A percentile compares a stretch with the other conserved stretches of the same genome.
Conservation (phyloP, 2,888 invertebrate genomes). For the Isoperla grammatica region DNA sequence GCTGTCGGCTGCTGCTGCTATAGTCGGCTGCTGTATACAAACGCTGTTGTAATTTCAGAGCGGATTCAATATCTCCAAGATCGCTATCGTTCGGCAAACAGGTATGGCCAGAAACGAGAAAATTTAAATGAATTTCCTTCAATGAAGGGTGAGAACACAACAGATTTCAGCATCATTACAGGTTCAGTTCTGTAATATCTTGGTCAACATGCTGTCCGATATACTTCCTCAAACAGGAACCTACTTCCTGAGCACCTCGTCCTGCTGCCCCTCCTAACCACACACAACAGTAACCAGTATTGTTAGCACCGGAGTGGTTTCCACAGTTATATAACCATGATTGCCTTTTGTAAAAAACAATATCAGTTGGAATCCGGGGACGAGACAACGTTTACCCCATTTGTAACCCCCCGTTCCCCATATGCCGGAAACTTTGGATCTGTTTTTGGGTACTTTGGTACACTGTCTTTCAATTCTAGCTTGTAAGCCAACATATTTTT, state of each 20-base stretch:
- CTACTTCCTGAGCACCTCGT: constrained; percentile 35
- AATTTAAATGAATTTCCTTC: not conserved
- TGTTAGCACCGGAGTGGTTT: constrained; percentile 30
- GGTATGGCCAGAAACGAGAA: constrained; percentile 1
- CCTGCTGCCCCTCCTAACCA: constrained; percentile 36
- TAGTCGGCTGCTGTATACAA: not conserved
- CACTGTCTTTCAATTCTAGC: too few relatives aligned
- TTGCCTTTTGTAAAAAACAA: constrained; percentile 36
- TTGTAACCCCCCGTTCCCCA: too few relatives aligned
- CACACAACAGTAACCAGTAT: constrained; percentile 33
- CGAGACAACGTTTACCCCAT: constrained; percentile 34
- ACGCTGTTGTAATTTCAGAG: constrained; percentile 4
- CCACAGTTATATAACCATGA: constrained; percentile 28
- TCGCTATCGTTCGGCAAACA: constrained; percentile 14
- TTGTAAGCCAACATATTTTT: too few relatives aligned
- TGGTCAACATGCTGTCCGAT: constrained; percentile 22
- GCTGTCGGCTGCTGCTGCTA: too few relatives aligned
- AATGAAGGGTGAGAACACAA: not conserved
- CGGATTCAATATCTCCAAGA: constrained; percentile 1
- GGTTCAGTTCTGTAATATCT: not conserved
- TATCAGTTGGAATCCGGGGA: constrained; percentile 34
- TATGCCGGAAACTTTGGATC: too few relatives aligned
- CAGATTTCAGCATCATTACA: not conserved
- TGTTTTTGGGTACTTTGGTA: too few relatives aligned
- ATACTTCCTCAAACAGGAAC: constrained; percentile 33